Conservation (phyloP, 2,113 vertebrate species). For the Colaptes auratus region DNA sequence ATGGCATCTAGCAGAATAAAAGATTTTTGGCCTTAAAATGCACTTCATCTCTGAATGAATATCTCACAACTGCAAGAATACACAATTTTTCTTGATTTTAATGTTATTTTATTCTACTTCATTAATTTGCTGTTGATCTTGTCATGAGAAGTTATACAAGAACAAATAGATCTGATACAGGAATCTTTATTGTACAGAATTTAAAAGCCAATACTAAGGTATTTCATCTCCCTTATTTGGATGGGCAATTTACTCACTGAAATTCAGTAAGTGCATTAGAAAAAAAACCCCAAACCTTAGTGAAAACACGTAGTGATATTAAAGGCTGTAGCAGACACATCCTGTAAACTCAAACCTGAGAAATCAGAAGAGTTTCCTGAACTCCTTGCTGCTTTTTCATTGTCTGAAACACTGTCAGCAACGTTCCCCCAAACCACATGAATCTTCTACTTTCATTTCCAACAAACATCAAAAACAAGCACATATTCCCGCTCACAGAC, state of each 20-base stretch:
- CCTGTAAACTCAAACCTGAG: not conserved
- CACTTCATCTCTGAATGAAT: not conserved
- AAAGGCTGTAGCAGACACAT: not conserved
- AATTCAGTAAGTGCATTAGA: not conserved
- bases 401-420: not conserved
- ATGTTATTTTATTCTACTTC: not conserved
- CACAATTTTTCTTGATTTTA: not conserved
- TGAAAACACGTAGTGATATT: not conserved
- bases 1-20: not conserved
- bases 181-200: not conserved
- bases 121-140: not conserved
- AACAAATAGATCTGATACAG: not conserved
- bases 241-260: not conserved
- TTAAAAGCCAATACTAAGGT: not conserved
- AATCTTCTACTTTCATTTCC: constrained; percentile 1
- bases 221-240: not conserved
- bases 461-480: not conserved
- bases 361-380: not conserved
- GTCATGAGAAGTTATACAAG: not conserved
- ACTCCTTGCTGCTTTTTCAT: not conserved
- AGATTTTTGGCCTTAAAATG: not conserved
- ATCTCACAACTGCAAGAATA: not conserved
- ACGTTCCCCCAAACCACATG: not conserved
- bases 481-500: not conserved
- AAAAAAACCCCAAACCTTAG: no score